Evolutionary conservation across 2,113 vertebrate genomes (phyloP).

Genomic region (Uria lomvia): DNA sequence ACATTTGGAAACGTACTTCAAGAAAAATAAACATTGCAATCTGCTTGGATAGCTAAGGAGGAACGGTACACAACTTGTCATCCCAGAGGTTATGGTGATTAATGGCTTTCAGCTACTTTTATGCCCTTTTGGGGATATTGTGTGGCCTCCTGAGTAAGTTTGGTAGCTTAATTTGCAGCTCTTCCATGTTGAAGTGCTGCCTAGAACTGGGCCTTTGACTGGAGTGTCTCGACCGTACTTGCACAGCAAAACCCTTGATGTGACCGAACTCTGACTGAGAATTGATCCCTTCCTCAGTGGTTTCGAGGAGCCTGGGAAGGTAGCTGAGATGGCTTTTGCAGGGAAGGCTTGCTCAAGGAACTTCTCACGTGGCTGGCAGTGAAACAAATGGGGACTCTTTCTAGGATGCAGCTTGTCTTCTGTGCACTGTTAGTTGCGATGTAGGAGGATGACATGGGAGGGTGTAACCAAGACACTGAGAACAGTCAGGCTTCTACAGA

Average conservation of each 20-base stretch:
- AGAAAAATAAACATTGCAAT: slow-evolving; percentile 51
- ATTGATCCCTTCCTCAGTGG: background rate
- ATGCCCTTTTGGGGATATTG: background rate
- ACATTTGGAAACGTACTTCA: slow-evolving; percentile 46
- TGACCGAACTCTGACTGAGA: background rate
- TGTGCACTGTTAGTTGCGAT: rapidly evolving
- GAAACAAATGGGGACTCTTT: background rate
- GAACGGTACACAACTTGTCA: background rate
- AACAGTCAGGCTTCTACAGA: background rate
- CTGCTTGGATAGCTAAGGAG: slow-evolving; percentile 14
- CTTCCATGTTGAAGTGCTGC: background rate
- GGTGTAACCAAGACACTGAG: background rate
- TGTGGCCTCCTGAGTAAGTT: background rate
- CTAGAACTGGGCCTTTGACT: background rate
- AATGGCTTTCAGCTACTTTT: background rate
- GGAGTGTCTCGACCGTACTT: background rate
- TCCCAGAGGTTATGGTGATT: background rate
- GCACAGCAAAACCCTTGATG: background rate
- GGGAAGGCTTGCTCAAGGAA: background rate
- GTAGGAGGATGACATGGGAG: background rate
- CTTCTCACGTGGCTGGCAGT: rapidly evolving
- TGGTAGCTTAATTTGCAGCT: background rate
- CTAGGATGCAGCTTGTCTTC: background rate
- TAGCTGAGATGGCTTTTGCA: background rate
- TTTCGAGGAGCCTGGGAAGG: background rate